phyloP scores from a whole-genome alignment of 2,113 vertebrate genomes.

The Crotophaga sulcirostris region DNA sequence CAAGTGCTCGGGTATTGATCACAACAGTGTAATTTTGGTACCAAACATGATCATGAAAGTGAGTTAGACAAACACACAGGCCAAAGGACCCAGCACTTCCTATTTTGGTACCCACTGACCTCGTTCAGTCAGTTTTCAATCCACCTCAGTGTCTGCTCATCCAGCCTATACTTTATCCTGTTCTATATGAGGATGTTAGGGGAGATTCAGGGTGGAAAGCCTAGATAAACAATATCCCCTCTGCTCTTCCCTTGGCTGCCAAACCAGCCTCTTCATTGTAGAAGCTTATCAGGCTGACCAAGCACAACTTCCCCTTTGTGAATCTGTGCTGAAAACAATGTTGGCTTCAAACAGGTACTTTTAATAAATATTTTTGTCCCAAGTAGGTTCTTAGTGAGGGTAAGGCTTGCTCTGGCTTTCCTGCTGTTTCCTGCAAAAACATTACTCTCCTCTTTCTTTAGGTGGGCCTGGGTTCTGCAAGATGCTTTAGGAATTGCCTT shows the following conservation, averaged over 20 bases:
- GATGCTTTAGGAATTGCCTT: conserved; percentile 92
- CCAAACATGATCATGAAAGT: not conserved
- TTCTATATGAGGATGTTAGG: not conserved
- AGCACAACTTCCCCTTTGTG: not conserved
- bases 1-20: not conserved
- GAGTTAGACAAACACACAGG: not conserved
- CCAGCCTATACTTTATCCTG: not conserved
- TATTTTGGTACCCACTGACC: not conserved
- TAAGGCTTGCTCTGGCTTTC: not conserved
- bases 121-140: not conserved
- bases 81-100: not conserved
- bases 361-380: not conserved
- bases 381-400: not conserved
- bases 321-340: not conserved
- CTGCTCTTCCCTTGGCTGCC: not conserved
- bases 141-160: not conserved
- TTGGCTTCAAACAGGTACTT: not conserved
- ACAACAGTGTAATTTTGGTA: not conserved
- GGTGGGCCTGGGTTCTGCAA: conserved; percentile 97
- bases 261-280: not conserved
- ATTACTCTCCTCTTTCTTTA: conserved; percentile 33
- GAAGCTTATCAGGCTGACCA: not conserved
- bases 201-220: not conserved
- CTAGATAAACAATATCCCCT: fast-evolving
- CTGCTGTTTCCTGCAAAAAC: not conserved